phyloP scores from a whole-genome alignment of 2,113 vertebrate species.

The Neoarius graeffei region DNA sequence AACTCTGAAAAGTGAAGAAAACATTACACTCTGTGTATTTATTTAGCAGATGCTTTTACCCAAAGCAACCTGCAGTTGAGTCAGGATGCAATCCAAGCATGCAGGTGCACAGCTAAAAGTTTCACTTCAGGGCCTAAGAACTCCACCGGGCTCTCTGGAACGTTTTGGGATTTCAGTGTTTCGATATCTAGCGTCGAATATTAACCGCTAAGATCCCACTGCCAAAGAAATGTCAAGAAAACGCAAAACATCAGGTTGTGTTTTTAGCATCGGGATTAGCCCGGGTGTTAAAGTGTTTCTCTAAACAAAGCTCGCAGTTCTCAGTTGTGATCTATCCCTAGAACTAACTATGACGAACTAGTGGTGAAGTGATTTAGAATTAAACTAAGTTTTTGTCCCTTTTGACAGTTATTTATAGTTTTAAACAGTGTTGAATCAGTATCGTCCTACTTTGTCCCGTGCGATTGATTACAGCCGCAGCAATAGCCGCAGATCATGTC shows the following conservation, averaged over 20 bases:
- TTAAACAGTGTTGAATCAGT: neutral
- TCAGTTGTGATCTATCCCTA: neutral
- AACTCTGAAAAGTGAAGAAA: conserved; percentile 1
- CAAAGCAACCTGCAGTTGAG: neutral
- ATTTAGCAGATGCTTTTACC: neutral
- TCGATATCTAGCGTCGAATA: neutral
- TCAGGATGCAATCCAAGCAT: neutral
- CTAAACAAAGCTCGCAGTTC: neutral
- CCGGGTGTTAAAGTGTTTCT: neutral
- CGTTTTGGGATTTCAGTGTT: neutral
- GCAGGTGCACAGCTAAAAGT: conserved; percentile 8
- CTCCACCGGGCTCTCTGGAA: neutral
- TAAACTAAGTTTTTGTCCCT: neutral
- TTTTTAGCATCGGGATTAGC: neutral
- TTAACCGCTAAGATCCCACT: neutral
- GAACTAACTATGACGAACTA: neutral
- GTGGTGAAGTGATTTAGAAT: neutral
- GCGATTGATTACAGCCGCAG: neutral
- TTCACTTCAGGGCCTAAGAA: neutral
- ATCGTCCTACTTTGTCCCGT: neutral
- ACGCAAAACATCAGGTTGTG: neutral
- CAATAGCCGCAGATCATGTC: neutral
- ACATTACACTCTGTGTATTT: neutral
- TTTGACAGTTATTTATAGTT: neutral
- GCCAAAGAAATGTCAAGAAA: neutral